Evolutionary conservation across 2,113 vertebrate genomes (phyloP), one percentile per base, ranked within the genome.

Genomic region (Amblyornis subalaris): DNA sequence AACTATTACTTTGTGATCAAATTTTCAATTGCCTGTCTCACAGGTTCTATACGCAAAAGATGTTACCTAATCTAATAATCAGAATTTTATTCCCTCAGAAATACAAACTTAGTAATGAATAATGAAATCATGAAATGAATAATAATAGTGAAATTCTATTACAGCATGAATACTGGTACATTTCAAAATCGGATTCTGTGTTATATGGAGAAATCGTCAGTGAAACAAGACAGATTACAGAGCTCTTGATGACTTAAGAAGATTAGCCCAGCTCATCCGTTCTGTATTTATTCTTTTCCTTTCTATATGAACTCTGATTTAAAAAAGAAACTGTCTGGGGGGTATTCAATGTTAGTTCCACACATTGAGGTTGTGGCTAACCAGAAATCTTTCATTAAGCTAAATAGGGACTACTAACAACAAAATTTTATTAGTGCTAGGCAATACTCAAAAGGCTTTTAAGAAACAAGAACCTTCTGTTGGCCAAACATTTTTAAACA

Each of bases 401-500:
- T 83, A 95, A 96, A 89, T 17, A 60, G 45, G 60, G 47, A 65
- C 48, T 72, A 89, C 93, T 89, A 82, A 64, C 70, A 81, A 31
- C 25, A 60, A 74, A 28, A 36, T 89, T 94, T 96, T 78, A 80
- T 75, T 85, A 40, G 51, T 67, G 64, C 44, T 75, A 86, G 55
- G 79, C 89, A 95, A 90, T 73, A 88, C 53, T 95, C 80, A 96
- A 16, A 88, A 95, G 54, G 33, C 72, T 90, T 69, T 79, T 48
- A 89, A 92, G 86, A 76, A 96, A 81, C 14, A 45, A 80, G 80
- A 91, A 61, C 26, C 17, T 61, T 79, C 42, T 79, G 67, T 53
- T 79, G 54, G 65, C 57, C 90, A 75, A 88, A 58, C 58, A 67
- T 90, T 96, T 96, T 91, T 94, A 94, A 97, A 95, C n/a, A 92